phyloP scores from a whole-genome alignment of 2,888 invertebrate species.

The Cancer borealis region DNA sequence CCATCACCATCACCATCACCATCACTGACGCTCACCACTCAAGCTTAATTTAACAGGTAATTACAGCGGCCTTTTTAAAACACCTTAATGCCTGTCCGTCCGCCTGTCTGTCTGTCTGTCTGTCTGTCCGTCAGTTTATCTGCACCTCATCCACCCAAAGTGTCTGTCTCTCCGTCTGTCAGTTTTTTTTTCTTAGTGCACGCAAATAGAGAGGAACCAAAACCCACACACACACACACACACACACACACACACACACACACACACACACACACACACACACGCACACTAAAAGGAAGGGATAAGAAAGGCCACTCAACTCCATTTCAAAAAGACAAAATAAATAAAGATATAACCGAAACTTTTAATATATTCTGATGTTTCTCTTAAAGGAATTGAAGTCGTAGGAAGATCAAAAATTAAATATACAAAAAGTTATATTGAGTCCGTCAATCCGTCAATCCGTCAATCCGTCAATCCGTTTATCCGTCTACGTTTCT shows the following conservation, averaged over 20 bases:
- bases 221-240: background rate
- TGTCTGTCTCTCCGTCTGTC: background rate
- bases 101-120: background rate
- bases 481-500: no score
- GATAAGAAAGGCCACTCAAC: no score
- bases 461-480: no score
- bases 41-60: background rate
- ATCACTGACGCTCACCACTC: background rate
- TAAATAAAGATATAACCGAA: no score
- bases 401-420: no score
- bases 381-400: no score
- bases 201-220: no score
- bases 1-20: background rate
- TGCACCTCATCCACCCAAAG: background rate
- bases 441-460: no score
- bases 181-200: background rate
- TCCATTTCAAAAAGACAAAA: no score
- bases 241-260: background rate
- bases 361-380: no score
- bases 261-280: background rate
- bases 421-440: no score
- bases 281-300: no score
- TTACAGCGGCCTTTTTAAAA: background rate
- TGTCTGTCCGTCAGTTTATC: background rate
- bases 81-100: constrained; percentile 8